Percentiles rank a stretch among this genome's conserved stretches.
phyloP scores from a whole-genome alignment of 2,888 invertebrate genomes.

The Drosophila kuntzei region DNA sequence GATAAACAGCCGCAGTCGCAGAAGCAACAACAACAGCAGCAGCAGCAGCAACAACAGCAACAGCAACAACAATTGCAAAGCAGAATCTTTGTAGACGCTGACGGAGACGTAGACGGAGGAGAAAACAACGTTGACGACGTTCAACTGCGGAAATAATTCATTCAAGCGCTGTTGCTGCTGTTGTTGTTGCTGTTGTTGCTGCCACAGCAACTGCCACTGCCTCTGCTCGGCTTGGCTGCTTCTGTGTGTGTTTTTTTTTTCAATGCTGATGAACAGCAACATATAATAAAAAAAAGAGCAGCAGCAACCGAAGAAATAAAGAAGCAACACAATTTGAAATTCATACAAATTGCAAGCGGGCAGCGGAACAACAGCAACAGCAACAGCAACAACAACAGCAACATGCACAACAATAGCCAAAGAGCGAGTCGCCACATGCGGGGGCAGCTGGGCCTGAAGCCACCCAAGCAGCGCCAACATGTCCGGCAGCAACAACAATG shows the following conservation, averaged over 20 bases:
- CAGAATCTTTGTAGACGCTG: constrained; percentile 71
- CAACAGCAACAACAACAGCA: constrained; percentile 47
- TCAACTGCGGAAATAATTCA: constrained; percentile 77
- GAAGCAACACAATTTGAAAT: constrained; percentile 64
- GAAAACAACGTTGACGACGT: constrained; percentile 49
- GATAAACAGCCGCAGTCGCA: constrained; percentile 68
- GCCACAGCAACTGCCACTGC: constrained; percentile 12
- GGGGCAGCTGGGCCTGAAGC: constrained; percentile 48
- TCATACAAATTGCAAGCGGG: constrained; percentile 78
- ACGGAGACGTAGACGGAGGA: constrained; percentile 10
- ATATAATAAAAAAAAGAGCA: constrained; percentile 14
- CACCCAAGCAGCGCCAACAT: constrained; percentile 71
- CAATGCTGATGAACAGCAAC: constrained; percentile 41
- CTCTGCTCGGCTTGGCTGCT: constrained; percentile 27
- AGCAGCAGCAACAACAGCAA: constrained; percentile 33
- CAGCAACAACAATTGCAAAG: constrained; percentile 36
- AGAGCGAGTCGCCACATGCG: constrained; percentile 41
- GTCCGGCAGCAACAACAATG: constrained; percentile 58
- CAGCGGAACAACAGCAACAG: constrained; percentile 50
- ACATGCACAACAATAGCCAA: constrained; percentile 40
- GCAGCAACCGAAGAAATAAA: constrained; percentile 32
- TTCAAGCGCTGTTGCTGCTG: constrained; percentile 65
- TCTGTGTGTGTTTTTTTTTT: constrained; percentile 39
- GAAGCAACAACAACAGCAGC: constrained; percentile 34
- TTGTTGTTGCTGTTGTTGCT: constrained; percentile 11